Base-by-base conservation (phyloP, 2,113 vertebrate species). In the Pelobates fuscus region DNA sequence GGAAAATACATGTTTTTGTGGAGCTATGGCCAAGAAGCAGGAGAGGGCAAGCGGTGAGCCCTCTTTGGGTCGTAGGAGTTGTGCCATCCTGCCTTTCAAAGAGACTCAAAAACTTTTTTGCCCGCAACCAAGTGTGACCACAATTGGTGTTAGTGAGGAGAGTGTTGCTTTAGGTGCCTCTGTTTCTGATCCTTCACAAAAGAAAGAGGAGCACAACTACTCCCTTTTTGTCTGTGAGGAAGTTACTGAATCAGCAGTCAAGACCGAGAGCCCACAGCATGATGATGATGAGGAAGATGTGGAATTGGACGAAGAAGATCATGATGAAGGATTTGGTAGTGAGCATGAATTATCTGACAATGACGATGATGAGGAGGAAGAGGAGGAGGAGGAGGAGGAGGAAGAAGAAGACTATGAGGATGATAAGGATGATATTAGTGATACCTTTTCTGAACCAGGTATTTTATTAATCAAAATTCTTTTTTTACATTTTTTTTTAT, bases 171-270 rank as follows among this genome's bases (percentile, higher is more conserved):
- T 88, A 68, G 84, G 89, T 71, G 70, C 90, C 2, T 91, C 86
- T 0, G 87, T 89, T 2, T 91, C 93, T 3, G 93, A 91, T 77
- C 86, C 91, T 58, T 88, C 89, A 0, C 95, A 97, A 87, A 96
- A 92, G 82, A 98, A 98, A 63, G 96, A 99, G 85, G 97, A 99
- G 84, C 97, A 99, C 93, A 99, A 99, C 86, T 99, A 99, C 25
- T 99, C 96, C 5, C 93, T 98, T 41, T 98, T 98, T 81, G 89
- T 98, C 75, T 95, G 94, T 15, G 94, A 93, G 68, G 82, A 82
- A 67, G 79, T 92, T 81, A 87, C 90, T 55, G 93, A 93, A 0
- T 86, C 86, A 67, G 91, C 89, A 70, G 85, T 84, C 68, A 94
- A 85, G 17, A 92, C 90, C 61, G 94, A 92, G 0, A 92, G 90